Conservation (phyloP, 2,113 vertebrate genomes). For the Peromyscus californicus region DNA sequence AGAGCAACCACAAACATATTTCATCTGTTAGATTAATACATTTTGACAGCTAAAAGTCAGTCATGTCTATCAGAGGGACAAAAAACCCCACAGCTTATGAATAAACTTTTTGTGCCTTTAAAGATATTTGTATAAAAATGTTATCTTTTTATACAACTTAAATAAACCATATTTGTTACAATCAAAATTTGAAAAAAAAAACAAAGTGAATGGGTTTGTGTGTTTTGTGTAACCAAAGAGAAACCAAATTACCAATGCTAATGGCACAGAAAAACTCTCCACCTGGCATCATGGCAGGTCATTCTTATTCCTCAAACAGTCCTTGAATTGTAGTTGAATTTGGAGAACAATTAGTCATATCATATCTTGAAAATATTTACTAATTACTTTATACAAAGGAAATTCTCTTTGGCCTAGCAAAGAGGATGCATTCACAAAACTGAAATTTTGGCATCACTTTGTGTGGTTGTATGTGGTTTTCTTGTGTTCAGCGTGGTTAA, state of each 20-base stretch:
- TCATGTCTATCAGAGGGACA: constrained; percentile 88
- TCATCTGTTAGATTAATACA: constrained; percentile 91
- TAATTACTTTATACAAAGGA: constrained; percentile 43
- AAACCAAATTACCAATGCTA: constrained; percentile 73
- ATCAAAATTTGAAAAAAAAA: constrained; percentile 80
- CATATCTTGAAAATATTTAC: constrained; percentile 58
- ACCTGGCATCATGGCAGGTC: constrained; percentile 57
- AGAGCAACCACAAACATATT: constrained; percentile 92
- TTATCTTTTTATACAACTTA: constrained; percentile 86
- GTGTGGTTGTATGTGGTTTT: constrained; percentile 80
- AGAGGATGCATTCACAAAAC: constrained; percentile 65
- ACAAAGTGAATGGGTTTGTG: constrained; percentile 59
- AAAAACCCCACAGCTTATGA: constrained; percentile 86
- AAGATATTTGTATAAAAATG: constrained; percentile 90
- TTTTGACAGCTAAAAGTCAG: constrained; percentile 90
- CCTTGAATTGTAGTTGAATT: constrained; percentile 55
- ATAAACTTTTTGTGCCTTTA: constrained; percentile 91
- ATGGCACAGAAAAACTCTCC: constrained; percentile 80
- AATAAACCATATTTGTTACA: constrained; percentile 84
- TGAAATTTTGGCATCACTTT: constrained; percentile 72
- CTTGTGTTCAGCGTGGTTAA: constrained; percentile 52
- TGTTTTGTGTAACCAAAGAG: constrained; percentile 81
- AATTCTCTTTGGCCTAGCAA: constrained; percentile 33
- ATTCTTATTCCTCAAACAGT: constrained; percentile 61
- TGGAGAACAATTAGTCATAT: constrained; percentile 29